phyloP scores from a whole-genome alignment of 2,797 vertebrate species.

The Poeciliopsis presidionis region DNA sequence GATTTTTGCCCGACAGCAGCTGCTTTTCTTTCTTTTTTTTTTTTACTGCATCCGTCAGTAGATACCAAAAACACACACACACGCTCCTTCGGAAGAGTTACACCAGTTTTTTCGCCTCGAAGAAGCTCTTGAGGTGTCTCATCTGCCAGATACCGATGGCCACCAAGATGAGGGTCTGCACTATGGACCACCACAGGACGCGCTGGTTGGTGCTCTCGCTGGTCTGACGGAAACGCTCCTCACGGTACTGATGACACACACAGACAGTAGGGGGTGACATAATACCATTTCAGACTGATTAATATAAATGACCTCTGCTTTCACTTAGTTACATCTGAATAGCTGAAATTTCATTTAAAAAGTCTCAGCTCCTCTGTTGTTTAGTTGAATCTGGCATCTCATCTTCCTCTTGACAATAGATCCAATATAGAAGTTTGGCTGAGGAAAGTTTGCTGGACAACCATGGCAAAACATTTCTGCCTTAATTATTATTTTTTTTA shows the following conservation, averaged over 20 bases:
- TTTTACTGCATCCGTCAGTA: conserved; percentile 68
- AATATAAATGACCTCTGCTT: not conserved
- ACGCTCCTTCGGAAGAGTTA: conserved; percentile 60
- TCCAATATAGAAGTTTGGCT: not conserved
- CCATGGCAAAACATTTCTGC: not conserved
- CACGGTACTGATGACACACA: conserved; percentile 84
- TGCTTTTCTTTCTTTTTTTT: not conserved
- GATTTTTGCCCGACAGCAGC: conserved; percentile 22
- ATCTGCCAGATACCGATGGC: conserved; percentile 95
- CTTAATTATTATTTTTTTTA: not conserved
- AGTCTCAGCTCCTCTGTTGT: not conserved
- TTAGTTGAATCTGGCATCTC: not conserved
- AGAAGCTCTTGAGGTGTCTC: conserved; percentile 95
- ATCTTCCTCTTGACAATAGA: not conserved
- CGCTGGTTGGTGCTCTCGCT: conserved; percentile 95
- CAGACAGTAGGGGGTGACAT: not conserved
- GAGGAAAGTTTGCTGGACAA: not conserved
- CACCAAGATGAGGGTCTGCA: conserved; percentile 93
- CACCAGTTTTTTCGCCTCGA: conserved; percentile 94
- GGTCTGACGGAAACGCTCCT: conserved; percentile 93
- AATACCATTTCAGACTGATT: not conserved
- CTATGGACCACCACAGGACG: conserved; percentile 94
- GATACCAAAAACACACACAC: conserved; percentile 22
- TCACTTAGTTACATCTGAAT: not conserved
- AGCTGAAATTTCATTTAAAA: not conserved